Evolutionary conservation across 2,113 vertebrate genomes (phyloP).

Genomic region (Grus americana): DNA sequence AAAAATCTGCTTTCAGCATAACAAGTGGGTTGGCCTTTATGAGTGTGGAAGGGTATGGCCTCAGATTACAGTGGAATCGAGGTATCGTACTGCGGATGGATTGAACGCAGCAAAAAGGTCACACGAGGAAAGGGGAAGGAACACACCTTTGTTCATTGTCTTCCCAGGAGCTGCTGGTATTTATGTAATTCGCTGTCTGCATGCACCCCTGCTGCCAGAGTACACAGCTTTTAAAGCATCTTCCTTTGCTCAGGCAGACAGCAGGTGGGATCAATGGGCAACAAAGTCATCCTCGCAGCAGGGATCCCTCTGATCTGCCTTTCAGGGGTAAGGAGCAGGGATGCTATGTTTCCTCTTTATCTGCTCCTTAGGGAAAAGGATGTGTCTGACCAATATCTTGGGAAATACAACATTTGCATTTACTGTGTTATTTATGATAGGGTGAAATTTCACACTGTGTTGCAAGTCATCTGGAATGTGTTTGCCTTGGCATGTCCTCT

Average conservation of each 20-base stretch:
- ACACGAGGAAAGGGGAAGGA: background rate
- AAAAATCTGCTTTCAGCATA: background rate
- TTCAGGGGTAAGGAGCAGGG: background rate
- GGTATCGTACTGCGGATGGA: fast-evolving
- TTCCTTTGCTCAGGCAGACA: background rate
- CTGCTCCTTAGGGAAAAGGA: background rate
- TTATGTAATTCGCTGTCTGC: background rate
- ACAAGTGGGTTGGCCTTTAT: background rate
- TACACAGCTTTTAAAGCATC: background rate
- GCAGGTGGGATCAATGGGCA: background rate
- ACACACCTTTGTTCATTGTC: background rate
- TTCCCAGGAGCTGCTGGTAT: background rate
- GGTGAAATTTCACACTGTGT: constrained; percentile 35
- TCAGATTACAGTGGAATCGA: background rate
- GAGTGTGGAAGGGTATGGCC: fast-evolving
- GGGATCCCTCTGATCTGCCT: background rate
- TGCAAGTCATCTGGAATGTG: constrained; percentile 40
- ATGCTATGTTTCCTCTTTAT: fast-evolving
- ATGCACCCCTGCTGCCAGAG: background rate
- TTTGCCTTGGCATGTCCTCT: constrained; percentile 38
- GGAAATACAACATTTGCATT: background rate
- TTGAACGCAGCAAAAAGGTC: background rate
- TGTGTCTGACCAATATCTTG: background rate
- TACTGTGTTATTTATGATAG: constrained; percentile 14
- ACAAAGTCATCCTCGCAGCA: fast-evolving